Evolutionary conservation across 1,140 invertebrate species (phyloP).

Genomic region (Halictus rubicundus): DNA sequence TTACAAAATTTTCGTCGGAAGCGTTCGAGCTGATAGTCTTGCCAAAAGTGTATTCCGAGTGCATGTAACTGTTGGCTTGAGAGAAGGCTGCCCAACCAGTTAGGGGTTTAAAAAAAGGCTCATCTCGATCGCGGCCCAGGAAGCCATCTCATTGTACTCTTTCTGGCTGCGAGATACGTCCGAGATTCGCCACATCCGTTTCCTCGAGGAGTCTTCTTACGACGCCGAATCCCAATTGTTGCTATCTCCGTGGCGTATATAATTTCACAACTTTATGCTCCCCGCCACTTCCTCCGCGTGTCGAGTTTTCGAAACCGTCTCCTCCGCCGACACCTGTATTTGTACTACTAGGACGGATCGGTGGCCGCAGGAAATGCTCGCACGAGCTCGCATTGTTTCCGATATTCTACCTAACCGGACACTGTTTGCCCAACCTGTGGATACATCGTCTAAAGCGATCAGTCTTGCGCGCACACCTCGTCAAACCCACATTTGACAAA

Average conservation of each 20-base stretch:
- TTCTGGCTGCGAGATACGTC: background rate
- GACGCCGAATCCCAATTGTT: background rate
- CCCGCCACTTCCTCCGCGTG: background rate
- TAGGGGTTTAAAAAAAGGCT: no score
- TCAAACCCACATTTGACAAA: background rate
- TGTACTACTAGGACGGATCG: background rate
- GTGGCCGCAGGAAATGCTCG: background rate
- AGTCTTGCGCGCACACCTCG: no score
- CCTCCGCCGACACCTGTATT: constrained; percentile 17
- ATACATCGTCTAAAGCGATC: background rate
- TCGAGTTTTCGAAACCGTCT: background rate
- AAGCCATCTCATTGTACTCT: background rate
- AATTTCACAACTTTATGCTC: background rate
- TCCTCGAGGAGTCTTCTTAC: background rate
- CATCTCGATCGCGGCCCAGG: no score
- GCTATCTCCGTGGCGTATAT: background rate
- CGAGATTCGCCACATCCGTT: constrained; percentile 3
- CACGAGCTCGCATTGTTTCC: constrained; percentile 3
- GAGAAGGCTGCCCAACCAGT: no score
- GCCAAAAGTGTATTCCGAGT: no score
- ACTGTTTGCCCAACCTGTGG: background rate
- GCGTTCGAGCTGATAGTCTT: no score
- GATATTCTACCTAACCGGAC: background rate
- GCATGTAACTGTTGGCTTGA: no score
- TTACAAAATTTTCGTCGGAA: no score